Evolutionary conservation across 2,797 vertebrate species (phyloP).

Genomic region (Xenentodon cancila): DNA sequence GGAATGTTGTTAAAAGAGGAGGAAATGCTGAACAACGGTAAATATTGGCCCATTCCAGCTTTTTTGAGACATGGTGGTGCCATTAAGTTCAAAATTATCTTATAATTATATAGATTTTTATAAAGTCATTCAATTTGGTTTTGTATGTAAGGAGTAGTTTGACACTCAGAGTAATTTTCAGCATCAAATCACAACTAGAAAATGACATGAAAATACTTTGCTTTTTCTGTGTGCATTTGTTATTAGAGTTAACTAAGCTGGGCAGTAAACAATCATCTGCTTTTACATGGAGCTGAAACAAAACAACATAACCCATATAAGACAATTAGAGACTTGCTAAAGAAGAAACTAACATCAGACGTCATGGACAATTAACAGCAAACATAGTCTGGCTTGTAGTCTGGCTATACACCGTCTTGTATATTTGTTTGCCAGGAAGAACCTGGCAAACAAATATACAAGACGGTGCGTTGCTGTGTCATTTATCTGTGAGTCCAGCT

Average conservation of each 20-base stretch:
- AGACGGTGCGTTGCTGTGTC: constrained; percentile 33
- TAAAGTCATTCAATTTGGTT: too few relatives aligned
- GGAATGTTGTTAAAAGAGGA: too few relatives aligned
- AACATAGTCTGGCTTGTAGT: constrained; percentile 13
- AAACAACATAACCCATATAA: constrained; percentile 16
- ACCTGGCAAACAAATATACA: constrained; percentile 4
- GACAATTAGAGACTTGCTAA: constrained; percentile 15
- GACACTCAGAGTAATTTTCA: too few relatives aligned
- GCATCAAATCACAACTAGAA: not conserved
- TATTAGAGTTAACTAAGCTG: too few relatives aligned
- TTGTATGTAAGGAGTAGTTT: too few relatives aligned
- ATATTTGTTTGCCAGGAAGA: not conserved
- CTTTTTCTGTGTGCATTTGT: too few relatives aligned
- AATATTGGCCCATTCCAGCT: too few relatives aligned
- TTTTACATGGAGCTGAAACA: constrained; percentile 9
- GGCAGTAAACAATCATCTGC: constrained; percentile 25
- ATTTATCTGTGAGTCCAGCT: constrained; percentile 36
- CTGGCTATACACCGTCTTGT: too few relatives aligned
- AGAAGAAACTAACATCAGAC: constrained; percentile 29
- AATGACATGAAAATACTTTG: not conserved
- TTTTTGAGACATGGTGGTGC: too few relatives aligned
- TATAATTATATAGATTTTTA: too few relatives aligned
- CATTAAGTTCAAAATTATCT: too few relatives aligned
- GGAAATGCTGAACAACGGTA: too few relatives aligned
- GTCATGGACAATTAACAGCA: constrained; percentile 17